These are phyloP conservation scores for Allacma fusca DNA, from an alignment of 2,888 invertebrate species.

Conservation along the genomic window DNA sequence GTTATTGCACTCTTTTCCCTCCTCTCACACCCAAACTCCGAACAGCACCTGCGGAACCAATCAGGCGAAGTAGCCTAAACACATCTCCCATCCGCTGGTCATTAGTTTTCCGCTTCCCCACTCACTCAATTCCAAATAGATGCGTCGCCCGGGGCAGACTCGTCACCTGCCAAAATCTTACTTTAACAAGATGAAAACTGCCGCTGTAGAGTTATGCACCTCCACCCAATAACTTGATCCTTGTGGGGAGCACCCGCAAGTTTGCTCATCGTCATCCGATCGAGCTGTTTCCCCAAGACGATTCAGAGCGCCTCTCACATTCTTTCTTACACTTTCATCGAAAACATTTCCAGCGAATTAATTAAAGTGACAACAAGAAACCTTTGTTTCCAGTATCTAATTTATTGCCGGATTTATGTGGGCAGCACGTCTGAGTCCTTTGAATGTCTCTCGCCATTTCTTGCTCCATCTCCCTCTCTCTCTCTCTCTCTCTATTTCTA, in stretches of 20 bases:
- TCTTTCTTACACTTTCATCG: neutral
- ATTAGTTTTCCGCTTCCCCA: neutral
- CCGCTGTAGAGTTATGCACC: too few species aligned
- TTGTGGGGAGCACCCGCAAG: too few species aligned
- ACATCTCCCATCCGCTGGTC: neutral
- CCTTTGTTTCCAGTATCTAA: neutral
- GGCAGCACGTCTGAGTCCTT: too few species aligned
- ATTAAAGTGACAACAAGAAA: neutral
- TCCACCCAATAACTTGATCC: too few species aligned
- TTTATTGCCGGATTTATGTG: too few species aligned
- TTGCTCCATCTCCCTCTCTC: neutral
- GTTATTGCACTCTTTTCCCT: slow-evolving; percentile 37
- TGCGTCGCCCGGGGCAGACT: too few species aligned
- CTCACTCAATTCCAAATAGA: neutral
- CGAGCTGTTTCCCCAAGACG: too few species aligned
- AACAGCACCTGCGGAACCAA: slow-evolving; percentile 6
- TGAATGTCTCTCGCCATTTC: too few species aligned
- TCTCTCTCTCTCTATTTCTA: neutral
- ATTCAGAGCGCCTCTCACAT: neutral
- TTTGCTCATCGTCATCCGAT: too few species aligned
- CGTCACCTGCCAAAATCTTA: too few species aligned
- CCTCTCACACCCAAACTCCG: neutral
- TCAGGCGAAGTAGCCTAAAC: too few species aligned
- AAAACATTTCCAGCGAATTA: neutral
- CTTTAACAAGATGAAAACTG: too few species aligned